phyloP scores from a whole-genome alignment of 2,797 vertebrate species.

The Ptychobarbus kaznakovi region DNA sequence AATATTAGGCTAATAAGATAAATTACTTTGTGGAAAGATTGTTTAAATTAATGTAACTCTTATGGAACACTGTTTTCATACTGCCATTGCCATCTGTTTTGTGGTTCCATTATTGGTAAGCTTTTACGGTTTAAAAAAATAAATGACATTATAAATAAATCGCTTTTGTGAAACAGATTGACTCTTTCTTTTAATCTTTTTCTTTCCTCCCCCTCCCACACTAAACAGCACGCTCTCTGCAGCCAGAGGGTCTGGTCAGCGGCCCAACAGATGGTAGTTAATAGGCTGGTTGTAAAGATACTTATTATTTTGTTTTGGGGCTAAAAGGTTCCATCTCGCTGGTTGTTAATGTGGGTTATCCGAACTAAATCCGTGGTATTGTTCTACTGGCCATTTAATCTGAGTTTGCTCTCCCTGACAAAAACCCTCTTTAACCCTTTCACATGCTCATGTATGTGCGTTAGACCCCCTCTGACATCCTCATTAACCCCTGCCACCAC shows the following conservation, averaged over 20 bases:
- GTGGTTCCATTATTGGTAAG: background rate
- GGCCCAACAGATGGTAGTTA: constrained; percentile 60
- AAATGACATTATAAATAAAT: constrained; percentile 26
- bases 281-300: constrained; percentile 61
- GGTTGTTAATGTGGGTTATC: constrained; percentile 60
- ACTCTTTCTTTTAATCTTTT: constrained; percentile 24
- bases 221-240: constrained; percentile 41
- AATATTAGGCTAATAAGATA: background rate
- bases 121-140: background rate
- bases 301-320: constrained; percentile 59
- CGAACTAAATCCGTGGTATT: constrained; percentile 59
- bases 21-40: background rate
- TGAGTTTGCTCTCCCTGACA: constrained; percentile 48
- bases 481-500: constrained; percentile 49
- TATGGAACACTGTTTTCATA: background rate
- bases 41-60: background rate
- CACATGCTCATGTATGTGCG: constrained; percentile 25
- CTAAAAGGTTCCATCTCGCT: constrained; percentile 58
- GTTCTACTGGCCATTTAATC: constrained; percentile 59
- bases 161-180: constrained; percentile 34
- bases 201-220: constrained; percentile 45
- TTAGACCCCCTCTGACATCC: constrained; percentile 38
- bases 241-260: constrained; percentile 43
- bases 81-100: background rate
- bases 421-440: constrained; percentile 59